A percentile compares a stretch with the other conserved stretches of the same genome.
Evolutionary conservation across 1,140 invertebrate species (phyloP).

Genomic region (Drosophila serrata): DNA sequence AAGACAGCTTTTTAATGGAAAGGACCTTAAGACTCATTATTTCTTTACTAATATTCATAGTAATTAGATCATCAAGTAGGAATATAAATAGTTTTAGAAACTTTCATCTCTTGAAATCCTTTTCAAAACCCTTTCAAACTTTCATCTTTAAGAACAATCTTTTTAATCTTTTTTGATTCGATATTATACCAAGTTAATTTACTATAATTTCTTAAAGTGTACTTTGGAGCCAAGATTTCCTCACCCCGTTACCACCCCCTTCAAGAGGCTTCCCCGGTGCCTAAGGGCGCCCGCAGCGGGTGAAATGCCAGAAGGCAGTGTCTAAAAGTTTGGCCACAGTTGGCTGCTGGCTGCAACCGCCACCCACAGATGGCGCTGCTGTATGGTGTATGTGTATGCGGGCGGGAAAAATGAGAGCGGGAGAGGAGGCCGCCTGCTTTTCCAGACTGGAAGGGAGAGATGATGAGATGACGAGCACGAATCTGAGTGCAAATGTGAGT

Average conservation of each 20-base stretch:
- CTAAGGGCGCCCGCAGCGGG: background rate
- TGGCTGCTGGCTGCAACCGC: slow-evolving; percentile 7
- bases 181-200: background rate
- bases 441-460: slow-evolving; percentile 57
- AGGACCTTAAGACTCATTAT: too few species aligned
- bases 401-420: slow-evolving; percentile 12
- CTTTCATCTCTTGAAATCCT: too few species aligned
- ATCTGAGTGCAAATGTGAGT: slow-evolving; percentile 65
- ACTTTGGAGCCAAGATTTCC: background rate
- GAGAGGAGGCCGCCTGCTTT: slow-evolving; percentile 20
- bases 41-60: too few species aligned
- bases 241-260: background rate
- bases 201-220: background rate
- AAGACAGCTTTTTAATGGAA: too few species aligned
- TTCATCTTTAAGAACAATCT: too few species aligned
- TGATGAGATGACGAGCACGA: slow-evolving; percentile 45
- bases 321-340: slow-evolving; percentile 17
- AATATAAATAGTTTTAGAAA: too few species aligned
- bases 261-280: slow-evolving; percentile 7
- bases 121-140: too few species aligned
- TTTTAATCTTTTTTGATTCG: background rate
- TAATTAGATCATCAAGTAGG: too few species aligned
- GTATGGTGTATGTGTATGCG: slow-evolving; percentile 28
- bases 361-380: slow-evolving; percentile 40
- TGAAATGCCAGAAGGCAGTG: slow-evolving; percentile 44